Evolutionary conservation across 2,113 vertebrate genomes (phyloP), one percentile per base, ranked within the genome.

Genomic region (Crocuta crocuta): DNA sequence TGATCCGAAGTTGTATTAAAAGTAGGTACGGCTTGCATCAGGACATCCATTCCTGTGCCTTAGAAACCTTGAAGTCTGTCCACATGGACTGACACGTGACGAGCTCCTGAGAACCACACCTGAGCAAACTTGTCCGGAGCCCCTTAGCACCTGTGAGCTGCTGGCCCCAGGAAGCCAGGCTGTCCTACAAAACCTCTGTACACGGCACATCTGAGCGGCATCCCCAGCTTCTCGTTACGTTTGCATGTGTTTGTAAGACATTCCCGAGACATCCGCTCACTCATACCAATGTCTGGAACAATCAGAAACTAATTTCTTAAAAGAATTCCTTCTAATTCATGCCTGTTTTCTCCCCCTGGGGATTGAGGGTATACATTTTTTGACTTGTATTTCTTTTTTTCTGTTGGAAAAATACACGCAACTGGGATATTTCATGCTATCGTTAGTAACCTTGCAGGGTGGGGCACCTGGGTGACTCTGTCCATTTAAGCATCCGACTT

Each of bases 291-390:
- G 13, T 71, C 58, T 10, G 13, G 21, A 85, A 58, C 92, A 43
- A 71, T 45, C 61, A 78, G 21, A 68, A 39, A n/a, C 79, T 65
- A 35, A 53, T 88, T 84, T 61, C 24, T 61, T 89, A 45, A 43
- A 79, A 58, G 10, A 58, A 15, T 23, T 35, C 17, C 26, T 74
- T 84, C 23, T 53, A 26, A 95, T 31, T 35, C 26, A 1, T 65
- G n/a, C 10, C 28, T 65, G 15, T 55, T 7, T 31, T 9, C 19
- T 9, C 19, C 53, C 12, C 0, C 1, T 28, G 43, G 12, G 0
- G 4, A 23, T 24, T 43, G 19, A 10, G 63, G 15, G 3, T 53
- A 1, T 82, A 4, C 8, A 19, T 58, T 71, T 82, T 58, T 80
- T 85, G 13, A 74, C 26, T 10, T 86, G 7, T 48, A 4, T 86